These are phyloP conservation scores for Lasioglossum lativentre DNA, from an alignment of 2,888 invertebrate species.

Conservation along the genomic window DNA sequence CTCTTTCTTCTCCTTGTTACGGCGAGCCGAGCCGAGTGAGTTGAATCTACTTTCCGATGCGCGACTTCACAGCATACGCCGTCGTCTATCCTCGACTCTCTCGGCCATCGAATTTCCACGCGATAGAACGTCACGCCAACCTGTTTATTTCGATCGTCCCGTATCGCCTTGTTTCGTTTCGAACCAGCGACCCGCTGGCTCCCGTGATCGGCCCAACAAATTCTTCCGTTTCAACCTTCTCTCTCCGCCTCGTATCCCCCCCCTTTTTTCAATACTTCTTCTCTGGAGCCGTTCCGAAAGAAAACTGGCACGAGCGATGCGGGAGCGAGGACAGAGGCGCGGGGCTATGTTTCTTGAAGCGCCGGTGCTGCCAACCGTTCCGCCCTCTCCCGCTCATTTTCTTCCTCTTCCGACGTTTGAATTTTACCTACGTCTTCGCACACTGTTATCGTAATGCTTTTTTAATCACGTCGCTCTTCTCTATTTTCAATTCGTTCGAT, in stretches of 20 bases:
- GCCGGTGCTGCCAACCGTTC: slow-evolving; percentile 67
- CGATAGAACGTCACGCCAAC: slow-evolving; percentile 24
- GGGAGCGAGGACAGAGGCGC: slow-evolving; percentile 41
- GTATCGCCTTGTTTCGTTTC: background rate
- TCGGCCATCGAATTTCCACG: slow-evolving; percentile 25
- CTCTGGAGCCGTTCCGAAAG: slow-evolving; percentile 56
- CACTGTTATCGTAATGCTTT: background rate
- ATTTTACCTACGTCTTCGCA: slow-evolving; percentile 34
- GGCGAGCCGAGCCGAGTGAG: slow-evolving; percentile 27
- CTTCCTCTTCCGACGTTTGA: slow-evolving; percentile 48
- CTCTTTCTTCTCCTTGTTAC: slow-evolving; percentile 43
- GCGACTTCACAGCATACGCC: slow-evolving; percentile 46
- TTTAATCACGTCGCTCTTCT: background rate
- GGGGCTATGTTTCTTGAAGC: slow-evolving; percentile 63
- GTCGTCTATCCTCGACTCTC: slow-evolving; percentile 25
- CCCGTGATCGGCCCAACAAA: slow-evolving; percentile 19
- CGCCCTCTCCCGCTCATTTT: slow-evolving; percentile 33
- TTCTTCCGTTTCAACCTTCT: slow-evolving; percentile 38
- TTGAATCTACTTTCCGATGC: slow-evolving; percentile 52
- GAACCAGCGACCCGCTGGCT: slow-evolving; percentile 5
- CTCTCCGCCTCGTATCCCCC: slow-evolving; percentile 37
- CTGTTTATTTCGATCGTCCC: background rate
- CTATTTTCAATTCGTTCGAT: background rate
- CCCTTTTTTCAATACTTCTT: slow-evolving; percentile 26
- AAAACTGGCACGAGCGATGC: slow-evolving; percentile 69